A percentile compares a stretch with the other conserved stretches of the same genome.
These are phyloP conservation scores for Priocnemis perturbator DNA, from an alignment of 2,888 invertebrate species.

Conservation along the genomic window DNA sequence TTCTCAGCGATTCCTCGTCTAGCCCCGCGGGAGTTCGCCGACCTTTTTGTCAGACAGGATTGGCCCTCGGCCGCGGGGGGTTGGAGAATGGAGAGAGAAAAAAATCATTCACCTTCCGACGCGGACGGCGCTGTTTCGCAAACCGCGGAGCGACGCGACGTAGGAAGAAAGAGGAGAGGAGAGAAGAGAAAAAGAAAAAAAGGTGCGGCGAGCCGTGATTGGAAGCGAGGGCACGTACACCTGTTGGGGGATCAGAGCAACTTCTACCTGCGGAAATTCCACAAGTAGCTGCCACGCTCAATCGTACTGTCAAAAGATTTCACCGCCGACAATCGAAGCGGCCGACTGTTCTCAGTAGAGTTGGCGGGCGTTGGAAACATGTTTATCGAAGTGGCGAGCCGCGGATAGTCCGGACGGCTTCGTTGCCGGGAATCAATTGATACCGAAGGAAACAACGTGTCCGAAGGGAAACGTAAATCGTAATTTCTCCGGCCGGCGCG, in stretches of 20 bases:
- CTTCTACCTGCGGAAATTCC: conserved; percentile 40
- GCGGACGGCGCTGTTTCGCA: not conserved
- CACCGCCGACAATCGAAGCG: not conserved
- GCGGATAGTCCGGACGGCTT: no score
- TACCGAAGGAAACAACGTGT: no score
- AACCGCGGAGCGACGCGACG: conserved; percentile 7
- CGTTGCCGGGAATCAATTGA: no score
- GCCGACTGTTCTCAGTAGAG: no score
- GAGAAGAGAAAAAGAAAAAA: no score
- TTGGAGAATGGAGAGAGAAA: not conserved
- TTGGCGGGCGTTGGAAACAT: no score
- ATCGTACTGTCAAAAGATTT: conserved; percentile 7
- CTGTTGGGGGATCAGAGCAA: conserved; percentile 28
- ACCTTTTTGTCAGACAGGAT: conserved; percentile 15
- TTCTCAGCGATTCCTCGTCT: conserved; percentile 32
- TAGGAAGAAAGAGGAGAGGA: not conserved
- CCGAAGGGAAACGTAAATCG: no score
- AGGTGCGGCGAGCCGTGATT: conserved; percentile 21
- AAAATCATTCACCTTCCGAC: conserved; percentile 4
- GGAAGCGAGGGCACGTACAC: conserved; percentile 34
- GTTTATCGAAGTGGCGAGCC: no score
- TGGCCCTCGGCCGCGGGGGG: no score
- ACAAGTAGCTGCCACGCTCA: conserved; percentile 2
- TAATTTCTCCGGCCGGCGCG: no score
- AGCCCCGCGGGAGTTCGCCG: conserved; percentile 9